Evolutionary conservation across 2,888 invertebrate species (phyloP).

Genomic region (Saturnia japonica): DNA sequence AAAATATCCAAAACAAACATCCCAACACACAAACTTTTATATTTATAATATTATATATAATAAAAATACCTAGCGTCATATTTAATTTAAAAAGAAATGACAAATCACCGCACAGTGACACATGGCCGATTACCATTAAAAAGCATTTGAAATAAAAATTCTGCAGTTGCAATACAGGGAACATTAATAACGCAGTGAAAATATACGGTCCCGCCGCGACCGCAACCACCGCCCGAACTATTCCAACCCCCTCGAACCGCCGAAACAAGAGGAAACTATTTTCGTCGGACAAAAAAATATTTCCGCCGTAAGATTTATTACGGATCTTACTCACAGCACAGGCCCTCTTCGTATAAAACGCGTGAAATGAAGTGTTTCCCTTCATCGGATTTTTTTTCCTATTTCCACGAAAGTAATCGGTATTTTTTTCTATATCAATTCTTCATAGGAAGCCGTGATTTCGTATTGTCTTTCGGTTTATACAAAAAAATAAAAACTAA

Average conservation of each 20-base stretch:
- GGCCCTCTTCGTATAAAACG: conserved; percentile 69
- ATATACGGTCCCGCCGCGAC: conserved; percentile 24
- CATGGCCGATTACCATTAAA: conserved; percentile 18
- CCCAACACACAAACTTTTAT: too few species aligned
- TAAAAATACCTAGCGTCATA: background rate
- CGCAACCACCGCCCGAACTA: conserved; percentile 28
- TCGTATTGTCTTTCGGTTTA: background rate
- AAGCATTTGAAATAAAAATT: conserved; percentile 37
- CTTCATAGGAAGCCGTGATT: background rate
- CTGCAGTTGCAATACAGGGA: conserved; percentile 53
- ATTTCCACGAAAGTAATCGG: conserved; percentile 50
- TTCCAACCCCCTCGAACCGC: conserved; percentile 51
- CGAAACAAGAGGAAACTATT: conserved; percentile 79
- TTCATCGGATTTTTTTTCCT: conserved; percentile 33
- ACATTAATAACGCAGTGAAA: conserved; percentile 34
- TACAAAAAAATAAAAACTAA: too few species aligned
- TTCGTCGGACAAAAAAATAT: conserved; percentile 77
- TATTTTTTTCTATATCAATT: conserved; percentile 59
- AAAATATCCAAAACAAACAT: too few species aligned
- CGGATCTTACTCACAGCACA: conserved; percentile 57
- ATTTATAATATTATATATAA: background rate
- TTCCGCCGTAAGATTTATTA: conserved; percentile 76
- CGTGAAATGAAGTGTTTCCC: conserved; percentile 71
- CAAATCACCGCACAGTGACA: background rate
- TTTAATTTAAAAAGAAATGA: background rate